Conservation (phyloP, 2,888 invertebrate genomes). For the Eupithecia subumbrata region DNA sequence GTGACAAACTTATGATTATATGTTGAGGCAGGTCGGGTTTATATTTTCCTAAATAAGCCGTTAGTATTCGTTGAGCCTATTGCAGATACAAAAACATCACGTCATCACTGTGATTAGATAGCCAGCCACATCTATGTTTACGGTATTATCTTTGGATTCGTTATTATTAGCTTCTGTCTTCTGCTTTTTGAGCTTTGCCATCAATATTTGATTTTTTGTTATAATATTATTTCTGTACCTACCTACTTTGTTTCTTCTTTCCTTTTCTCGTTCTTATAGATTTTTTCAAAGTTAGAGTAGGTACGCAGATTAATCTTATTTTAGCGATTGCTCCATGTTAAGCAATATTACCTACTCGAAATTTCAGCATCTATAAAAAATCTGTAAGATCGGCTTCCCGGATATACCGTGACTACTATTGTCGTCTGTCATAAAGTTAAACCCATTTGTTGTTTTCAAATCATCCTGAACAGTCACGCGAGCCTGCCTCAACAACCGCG, state of each 20-base stretch:
- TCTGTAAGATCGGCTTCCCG: not conserved
- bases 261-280: not conserved
- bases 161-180: slow-evolving; percentile 14
- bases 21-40: slow-evolving; percentile 70
- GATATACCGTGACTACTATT: not conserved
- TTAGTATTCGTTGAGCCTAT: slow-evolving; percentile 45
- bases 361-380: not conserved
- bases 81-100: slow-evolving; percentile 43
- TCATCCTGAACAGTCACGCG: not conserved
- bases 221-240: not conserved
- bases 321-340: not conserved
- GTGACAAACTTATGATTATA: slow-evolving; percentile 42
- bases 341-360: not conserved
- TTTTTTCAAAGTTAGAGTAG: not conserved
- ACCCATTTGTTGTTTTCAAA: not conserved
- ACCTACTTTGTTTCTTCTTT: not conserved
- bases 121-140: slow-evolving; percentile 32
- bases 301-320: not conserved
- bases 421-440: not conserved
- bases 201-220: not conserved
- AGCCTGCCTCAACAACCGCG: slow-evolving; percentile 63
- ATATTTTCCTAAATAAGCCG: slow-evolving; percentile 40
- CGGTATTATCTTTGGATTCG: slow-evolving; percentile 40
- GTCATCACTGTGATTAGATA: slow-evolving; percentile 50
- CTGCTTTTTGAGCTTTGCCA: slow-evolving; percentile 10